Conservation (phyloP, 2,888 invertebrate species). For the Agrochola macilenta region DNA sequence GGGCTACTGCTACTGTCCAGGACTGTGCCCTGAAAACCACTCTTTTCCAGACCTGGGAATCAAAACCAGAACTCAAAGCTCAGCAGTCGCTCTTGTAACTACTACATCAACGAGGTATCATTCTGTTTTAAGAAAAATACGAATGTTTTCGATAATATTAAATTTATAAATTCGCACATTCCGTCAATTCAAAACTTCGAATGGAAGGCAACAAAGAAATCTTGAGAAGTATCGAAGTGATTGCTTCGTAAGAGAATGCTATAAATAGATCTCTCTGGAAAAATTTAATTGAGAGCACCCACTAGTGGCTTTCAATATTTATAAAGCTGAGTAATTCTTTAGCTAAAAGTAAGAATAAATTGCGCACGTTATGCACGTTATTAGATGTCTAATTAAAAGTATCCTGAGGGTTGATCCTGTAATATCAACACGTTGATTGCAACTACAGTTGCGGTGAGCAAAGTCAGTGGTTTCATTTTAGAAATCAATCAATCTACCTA, state of each 20-base stretch:
- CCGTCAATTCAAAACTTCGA: not conserved
- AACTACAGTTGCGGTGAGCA: not conserved
- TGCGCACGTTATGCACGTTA: not conserved
- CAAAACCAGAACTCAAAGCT: no score
- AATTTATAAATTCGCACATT: not conserved
- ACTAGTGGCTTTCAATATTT: not conserved
- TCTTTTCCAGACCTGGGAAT: not conserved
- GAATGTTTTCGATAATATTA: not conserved
- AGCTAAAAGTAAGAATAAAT: not conserved
- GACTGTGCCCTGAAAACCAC: not conserved
- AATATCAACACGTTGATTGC: not conserved
- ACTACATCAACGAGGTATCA: not conserved
- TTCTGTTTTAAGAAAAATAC: not conserved
- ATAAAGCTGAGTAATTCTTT: not conserved
- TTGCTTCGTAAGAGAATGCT: not conserved
- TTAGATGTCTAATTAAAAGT: not conserved
- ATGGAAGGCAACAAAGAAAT: not conserved
- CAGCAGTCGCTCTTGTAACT: not conserved
- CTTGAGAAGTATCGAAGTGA: slow-evolving; percentile 12
- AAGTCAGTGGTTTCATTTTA: not conserved
- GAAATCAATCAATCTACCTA: no score
- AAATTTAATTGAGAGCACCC: not conserved
- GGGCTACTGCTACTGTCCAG: no score
- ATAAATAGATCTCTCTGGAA: slow-evolving; percentile 4
- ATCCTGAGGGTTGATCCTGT: no score